Evolutionary conservation across 2,797 vertebrate species (phyloP).

Genomic region (Columba guinea): DNA sequence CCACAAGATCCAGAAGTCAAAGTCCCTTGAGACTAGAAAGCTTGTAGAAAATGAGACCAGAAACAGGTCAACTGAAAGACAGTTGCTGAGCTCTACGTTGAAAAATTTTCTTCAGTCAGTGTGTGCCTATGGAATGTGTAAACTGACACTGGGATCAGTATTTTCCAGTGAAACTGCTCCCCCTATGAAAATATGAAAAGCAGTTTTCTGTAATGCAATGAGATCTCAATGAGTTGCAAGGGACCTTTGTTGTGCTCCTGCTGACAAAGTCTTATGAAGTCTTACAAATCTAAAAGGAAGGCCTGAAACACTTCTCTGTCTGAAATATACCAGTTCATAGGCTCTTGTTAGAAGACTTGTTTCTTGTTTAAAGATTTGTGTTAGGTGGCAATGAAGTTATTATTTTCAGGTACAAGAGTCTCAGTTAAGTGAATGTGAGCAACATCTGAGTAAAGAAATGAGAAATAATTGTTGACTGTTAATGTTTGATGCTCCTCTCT

Average conservation of each 20-base stretch:
- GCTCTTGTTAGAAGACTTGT: not conserved
- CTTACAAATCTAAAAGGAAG: not conserved
- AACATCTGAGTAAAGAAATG: not conserved
- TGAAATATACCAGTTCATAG: not conserved
- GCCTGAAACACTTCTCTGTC: not conserved
- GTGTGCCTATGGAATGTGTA: not conserved
- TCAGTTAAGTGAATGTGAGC: not conserved
- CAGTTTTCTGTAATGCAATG: not conserved
- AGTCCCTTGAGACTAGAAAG: not conserved
- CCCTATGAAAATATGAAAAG: not conserved
- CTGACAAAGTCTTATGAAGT: not conserved
- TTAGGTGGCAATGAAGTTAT: not conserved
- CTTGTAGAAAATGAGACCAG: not conserved
- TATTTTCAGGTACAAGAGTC: not conserved
- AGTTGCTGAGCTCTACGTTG: not conserved
- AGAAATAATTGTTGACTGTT: not conserved
- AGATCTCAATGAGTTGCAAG: not conserved
- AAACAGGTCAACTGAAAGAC: not conserved
- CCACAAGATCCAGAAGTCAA: not conserved
- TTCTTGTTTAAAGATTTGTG: not conserved
- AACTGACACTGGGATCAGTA: not conserved
- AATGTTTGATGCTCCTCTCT: not conserved
- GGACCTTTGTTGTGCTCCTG: not conserved
- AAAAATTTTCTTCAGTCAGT: not conserved
- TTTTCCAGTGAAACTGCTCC: not conserved